phyloP scores from a whole-genome alignment of 2,113 vertebrate species.

The Bufo gargarizans region DNA sequence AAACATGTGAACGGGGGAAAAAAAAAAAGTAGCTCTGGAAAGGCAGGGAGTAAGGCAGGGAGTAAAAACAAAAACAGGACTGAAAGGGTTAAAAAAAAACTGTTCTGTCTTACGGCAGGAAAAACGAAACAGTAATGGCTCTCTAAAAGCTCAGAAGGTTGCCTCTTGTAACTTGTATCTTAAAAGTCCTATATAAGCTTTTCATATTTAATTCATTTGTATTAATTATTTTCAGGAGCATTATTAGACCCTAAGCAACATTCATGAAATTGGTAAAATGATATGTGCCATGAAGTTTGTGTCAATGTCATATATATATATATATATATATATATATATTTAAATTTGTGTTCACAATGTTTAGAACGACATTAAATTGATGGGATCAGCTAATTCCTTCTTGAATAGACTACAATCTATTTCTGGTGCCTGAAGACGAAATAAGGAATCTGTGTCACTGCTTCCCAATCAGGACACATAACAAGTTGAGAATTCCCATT shows the following conservation, averaged over 20 bases:
- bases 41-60: no score
- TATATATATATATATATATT: neutral
- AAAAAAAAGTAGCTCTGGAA: no score
- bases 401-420: conserved; percentile 16
- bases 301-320: neutral
- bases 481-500: neutral
- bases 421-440: conserved; percentile 28
- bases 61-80: no score
- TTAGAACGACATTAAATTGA: conserved; percentile 7
- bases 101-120: no score
- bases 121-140: no score
- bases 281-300: neutral
- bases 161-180: no score
- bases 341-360: neutral
- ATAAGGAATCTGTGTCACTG: conserved; percentile 6
- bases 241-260: neutral
- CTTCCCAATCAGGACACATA: conserved; percentile 1
- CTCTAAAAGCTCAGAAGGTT: no score
- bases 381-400: conserved; percentile 19
- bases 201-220: no score
- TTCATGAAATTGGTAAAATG: neutral
- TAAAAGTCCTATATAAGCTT: neutral
- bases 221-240: neutral
- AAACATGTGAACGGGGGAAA: no score
- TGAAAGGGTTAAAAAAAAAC: no score